Percentiles rank a stretch among this genome's conserved stretches.
phyloP scores from a whole-genome alignment of 2,888 invertebrate species.

The Heliconius ethilla region DNA sequence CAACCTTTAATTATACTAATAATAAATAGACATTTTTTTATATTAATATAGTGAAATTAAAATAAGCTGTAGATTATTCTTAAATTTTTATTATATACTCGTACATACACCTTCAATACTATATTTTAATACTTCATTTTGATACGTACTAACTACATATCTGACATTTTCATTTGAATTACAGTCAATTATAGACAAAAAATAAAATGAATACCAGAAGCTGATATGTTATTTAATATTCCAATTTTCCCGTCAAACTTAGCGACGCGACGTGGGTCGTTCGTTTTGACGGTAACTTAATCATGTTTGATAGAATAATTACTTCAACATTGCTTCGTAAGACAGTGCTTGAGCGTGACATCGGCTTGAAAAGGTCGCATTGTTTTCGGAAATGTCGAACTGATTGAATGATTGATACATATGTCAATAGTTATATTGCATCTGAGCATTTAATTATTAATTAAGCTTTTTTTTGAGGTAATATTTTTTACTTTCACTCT shows the following conservation, averaged over 20 bases:
- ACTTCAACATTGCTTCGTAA: background rate
- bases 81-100: background rate
- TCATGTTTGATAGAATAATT: constrained; percentile 34
- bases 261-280: constrained; percentile 24
- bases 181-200: constrained; percentile 4
- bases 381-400: background rate
- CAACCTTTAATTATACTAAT: too few species aligned
- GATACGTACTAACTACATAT: background rate
- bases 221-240: constrained; percentile 19
- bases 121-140: background rate
- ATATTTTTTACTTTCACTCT: background rate
- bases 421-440: background rate
- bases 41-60: too few species aligned
- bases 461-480: background rate
- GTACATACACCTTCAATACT: background rate
- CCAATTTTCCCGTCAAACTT: constrained; percentile 32
- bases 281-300: constrained; percentile 17
- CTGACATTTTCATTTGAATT: constrained; percentile 4
- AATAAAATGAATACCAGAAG: constrained; percentile 28
- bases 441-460: background rate
- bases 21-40: too few species aligned
- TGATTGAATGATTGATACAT: constrained; percentile 3
- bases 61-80: background rate
- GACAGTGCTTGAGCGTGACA: background rate
- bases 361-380: constrained; percentile 2